Evolutionary conservation across 2,113 vertebrate genomes (phyloP).

Genomic region (Acinonyx jubatus): DNA sequence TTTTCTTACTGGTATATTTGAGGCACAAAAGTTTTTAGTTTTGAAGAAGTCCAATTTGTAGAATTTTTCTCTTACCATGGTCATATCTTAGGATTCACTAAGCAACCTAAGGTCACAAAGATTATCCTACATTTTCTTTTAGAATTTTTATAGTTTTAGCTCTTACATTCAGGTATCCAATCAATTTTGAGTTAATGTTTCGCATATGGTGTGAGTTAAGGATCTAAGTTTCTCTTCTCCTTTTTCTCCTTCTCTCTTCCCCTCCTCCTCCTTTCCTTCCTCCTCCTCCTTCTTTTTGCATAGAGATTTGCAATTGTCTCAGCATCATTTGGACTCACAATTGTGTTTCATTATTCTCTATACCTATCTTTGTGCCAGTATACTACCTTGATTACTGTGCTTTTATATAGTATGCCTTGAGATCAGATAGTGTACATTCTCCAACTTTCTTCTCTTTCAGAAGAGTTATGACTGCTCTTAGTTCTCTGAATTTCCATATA

Average conservation of each 20-base stretch:
- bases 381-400: not conserved
- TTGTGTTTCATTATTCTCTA: not conserved
- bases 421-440: not conserved
- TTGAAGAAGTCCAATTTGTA: not conserved
- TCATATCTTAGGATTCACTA: not conserved
- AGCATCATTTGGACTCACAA: not conserved
- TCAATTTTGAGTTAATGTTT: not conserved
- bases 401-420: not conserved
- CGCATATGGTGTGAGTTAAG: not conserved
- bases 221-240: not conserved
- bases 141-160: not conserved
- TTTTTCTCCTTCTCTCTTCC: not conserved
- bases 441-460: not conserved
- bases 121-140: not conserved
- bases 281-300: not conserved
- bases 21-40: not conserved
- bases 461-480: not conserved
- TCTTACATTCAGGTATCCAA: not conserved
- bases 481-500: not conserved
- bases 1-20: not conserved
- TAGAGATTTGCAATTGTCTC: not conserved
- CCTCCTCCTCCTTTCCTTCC: not conserved
- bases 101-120: not conserved
- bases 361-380: not conserved
- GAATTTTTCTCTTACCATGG: not conserved